Conservation (phyloP, 2,113 vertebrate genomes). For the Lontra canadensis region DNA sequence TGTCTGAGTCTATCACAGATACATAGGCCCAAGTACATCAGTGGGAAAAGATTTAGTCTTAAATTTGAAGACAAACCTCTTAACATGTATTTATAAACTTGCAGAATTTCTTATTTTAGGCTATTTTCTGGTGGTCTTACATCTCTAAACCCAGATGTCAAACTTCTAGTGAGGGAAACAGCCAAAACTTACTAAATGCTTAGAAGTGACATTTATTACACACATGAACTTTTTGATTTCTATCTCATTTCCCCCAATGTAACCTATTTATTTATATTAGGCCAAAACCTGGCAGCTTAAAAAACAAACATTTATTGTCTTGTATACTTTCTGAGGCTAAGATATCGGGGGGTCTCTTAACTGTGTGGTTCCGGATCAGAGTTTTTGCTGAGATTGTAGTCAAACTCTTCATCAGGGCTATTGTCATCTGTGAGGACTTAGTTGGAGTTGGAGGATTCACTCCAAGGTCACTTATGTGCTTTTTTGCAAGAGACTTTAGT, state of each 20-base stretch:
- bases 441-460: accelerated
- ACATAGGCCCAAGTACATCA: neutral
- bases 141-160: neutral
- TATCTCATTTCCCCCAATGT: neutral
- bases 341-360: neutral
- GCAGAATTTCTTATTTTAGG: neutral
- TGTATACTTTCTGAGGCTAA: neutral
- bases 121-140: neutral
- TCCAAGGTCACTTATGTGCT: neutral
- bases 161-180: neutral
- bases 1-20: neutral
- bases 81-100: neutral
- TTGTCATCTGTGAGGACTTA: neutral
- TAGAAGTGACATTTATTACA: neutral
- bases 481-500: neutral
- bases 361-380: neutral
- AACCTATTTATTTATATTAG: neutral
- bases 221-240: neutral
- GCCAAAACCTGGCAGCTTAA: neutral
- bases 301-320: neutral
- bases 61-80: neutral
- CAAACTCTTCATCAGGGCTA: neutral
- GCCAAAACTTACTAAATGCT: neutral
- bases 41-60: neutral
- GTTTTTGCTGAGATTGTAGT: neutral